Percentiles rank a stretch among this genome's conserved stretches.
These are phyloP conservation scores for Ptyas mucosa DNA, from an alignment of 2,113 vertebrate genomes.

Conservation along the genomic window DNA sequence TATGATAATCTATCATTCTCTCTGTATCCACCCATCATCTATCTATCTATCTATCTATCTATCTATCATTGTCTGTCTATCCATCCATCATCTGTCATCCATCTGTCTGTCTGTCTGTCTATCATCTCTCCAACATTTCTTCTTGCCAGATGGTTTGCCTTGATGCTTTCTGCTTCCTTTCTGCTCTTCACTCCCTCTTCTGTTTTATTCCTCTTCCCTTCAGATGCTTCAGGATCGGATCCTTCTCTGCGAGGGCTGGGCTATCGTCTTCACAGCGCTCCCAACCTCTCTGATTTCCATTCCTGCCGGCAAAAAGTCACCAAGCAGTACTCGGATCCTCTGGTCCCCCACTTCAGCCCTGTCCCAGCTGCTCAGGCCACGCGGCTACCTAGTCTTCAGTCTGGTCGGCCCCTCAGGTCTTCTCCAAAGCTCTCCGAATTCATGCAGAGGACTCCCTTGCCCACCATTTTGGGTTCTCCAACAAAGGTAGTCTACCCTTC, in stretches of 20 bases:
- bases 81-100: too few species aligned
- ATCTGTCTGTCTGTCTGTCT: too few species aligned
- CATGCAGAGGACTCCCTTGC: conserved; percentile 90
- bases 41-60: too few species aligned
- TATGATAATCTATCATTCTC: too few species aligned
- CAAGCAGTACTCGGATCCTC: conserved; percentile 89
- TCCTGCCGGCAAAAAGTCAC: conserved; percentile 84
- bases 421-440: conserved; percentile 91
- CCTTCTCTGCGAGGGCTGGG: conserved; percentile 79
- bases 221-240: conserved; percentile 61
- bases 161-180: not conserved
- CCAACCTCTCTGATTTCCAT: conserved; percentile 78
- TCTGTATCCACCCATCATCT: too few species aligned
- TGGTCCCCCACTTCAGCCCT: conserved; percentile 66
- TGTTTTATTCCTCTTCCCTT: not conserved
- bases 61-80: too few species aligned
- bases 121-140: not conserved
- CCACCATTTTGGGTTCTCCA: conserved; percentile 92
- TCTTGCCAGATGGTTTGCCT: not conserved
- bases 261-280: conserved; percentile 91
- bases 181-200: not conserved
- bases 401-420: conserved; percentile 80
- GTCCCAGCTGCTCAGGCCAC: conserved; percentile 61
- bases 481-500: conserved; percentile 75
- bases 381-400: conserved; percentile 61